Conservation (phyloP, 2,888 invertebrate species). For the Cylindroiulus punctatus region DNA sequence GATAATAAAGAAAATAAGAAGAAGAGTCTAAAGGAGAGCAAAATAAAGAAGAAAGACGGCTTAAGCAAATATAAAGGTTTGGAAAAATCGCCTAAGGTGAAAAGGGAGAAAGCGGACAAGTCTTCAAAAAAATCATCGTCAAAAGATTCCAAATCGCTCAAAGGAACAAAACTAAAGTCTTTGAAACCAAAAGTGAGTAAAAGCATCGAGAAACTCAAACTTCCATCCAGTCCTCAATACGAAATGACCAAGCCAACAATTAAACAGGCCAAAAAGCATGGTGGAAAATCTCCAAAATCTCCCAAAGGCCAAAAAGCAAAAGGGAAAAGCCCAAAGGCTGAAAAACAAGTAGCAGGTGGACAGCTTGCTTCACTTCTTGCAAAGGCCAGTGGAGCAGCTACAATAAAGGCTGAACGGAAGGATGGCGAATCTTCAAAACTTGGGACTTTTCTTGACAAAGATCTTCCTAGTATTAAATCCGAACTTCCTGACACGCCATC, state of each 20-base stretch:
- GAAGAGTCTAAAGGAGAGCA: conserved; percentile 50
- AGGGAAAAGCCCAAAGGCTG: conserved; percentile 33
- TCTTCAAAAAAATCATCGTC: conserved; percentile 38
- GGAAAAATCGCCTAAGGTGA: background rate
- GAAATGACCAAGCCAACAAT: background rate
- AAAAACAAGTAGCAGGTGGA: conserved; percentile 32
- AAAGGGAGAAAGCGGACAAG: conserved; percentile 36
- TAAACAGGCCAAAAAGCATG: conserved; percentile 50
- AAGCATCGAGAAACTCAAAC: conserved; percentile 33
- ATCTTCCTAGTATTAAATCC: conserved; percentile 26
- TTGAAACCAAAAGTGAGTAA: conserved; percentile 51
- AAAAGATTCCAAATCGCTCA: conserved; percentile 37
- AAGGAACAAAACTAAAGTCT: conserved; percentile 49
- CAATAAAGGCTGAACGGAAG: background rate
- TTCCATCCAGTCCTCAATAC: background rate
- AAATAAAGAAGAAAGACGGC: conserved; percentile 55
- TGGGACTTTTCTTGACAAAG: background rate
- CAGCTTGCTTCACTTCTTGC: conserved; percentile 53
- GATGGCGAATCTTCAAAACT: background rate
- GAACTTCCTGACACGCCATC: conserved; percentile 50
- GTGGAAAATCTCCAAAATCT: conserved; percentile 47
- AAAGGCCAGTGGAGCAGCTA: conserved; percentile 47
- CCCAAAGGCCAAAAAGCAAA: conserved; percentile 49
- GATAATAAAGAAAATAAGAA: conserved; percentile 54
- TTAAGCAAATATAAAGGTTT: conserved; percentile 54